Evolutionary conservation across 2,888 invertebrate genomes (phyloP).

Genomic region (Stratiomys singularior): DNA sequence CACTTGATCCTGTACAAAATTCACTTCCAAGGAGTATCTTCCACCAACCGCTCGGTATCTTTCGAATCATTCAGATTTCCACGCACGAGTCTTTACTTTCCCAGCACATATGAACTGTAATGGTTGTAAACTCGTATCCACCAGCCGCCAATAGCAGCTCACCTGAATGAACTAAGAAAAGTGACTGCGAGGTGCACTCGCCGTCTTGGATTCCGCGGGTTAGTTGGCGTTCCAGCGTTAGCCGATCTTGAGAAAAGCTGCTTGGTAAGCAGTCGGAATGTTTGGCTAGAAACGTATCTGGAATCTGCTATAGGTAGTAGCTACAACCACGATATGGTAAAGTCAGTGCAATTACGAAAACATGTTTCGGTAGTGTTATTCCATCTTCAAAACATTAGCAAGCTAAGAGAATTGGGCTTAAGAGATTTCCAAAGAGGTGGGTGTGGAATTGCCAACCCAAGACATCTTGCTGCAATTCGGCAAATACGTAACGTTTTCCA

Average conservation of each 20-base stretch:
- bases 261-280: slow-evolving; percentile 12
- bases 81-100: slow-evolving; percentile 4
- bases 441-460: too few species aligned
- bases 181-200: slow-evolving; percentile 43
- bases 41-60: neutral
- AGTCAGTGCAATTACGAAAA: slow-evolving; percentile 13
- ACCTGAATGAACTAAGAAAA: slow-evolving; percentile 47
- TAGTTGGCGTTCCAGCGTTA: neutral
- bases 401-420: slow-evolving; percentile 5
- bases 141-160: slow-evolving; percentile 39
- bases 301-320: slow-evolving; percentile 9
- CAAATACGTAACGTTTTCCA: too few species aligned
- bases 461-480: too few species aligned
- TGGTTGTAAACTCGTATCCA: slow-evolving; percentile 12
- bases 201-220: neutral
- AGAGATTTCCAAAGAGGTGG: neutral
- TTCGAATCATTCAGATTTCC: neutral
- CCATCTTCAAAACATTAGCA: slow-evolving; percentile 16
- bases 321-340: neutral
- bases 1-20: neutral
- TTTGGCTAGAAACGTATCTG: slow-evolving; percentile 18
- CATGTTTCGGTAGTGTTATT: slow-evolving; percentile 18
- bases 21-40: neutral
- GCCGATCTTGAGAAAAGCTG: slow-evolving; percentile 25
- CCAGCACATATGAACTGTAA: neutral